Percentiles rank a stretch among this genome's conserved stretches.
Conservation (phyloP, 2,113 vertebrate species). For the Rallus limicola region DNA sequence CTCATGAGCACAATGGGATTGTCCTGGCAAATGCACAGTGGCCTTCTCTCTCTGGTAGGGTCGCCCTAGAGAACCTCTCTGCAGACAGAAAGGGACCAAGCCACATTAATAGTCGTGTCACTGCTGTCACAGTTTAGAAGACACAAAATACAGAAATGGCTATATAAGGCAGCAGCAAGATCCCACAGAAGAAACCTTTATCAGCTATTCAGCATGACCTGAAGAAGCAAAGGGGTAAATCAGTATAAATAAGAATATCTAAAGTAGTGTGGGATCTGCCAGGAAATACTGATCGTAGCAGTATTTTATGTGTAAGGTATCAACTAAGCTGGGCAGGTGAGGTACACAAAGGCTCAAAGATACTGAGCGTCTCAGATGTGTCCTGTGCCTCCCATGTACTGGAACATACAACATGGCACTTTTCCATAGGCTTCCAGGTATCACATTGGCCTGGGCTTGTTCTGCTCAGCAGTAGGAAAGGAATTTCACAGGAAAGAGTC, state of each 20-base stretch:
- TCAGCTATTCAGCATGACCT: not conserved
- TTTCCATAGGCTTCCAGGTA: not conserved
- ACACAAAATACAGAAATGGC: not conserved
- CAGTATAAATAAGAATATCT: not conserved
- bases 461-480: not conserved
- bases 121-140: not conserved
- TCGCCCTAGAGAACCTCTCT: not conserved
- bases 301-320: no score
- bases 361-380: not conserved
- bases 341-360: not conserved
- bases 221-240: not conserved
- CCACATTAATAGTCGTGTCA: rapidly evolving
- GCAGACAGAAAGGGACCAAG: not conserved
- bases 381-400: not conserved
- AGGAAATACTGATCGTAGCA: not conserved
- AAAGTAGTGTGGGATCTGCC: not conserved
- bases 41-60: not conserved
- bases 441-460: not conserved
- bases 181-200: not conserved
- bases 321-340: not conserved
- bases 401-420: not conserved
- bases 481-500: not conserved
- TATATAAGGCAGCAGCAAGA: not conserved
- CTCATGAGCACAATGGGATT: not conserved
- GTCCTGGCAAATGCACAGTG: not conserved